Evolutionary conservation across 2,113 vertebrate species (phyloP).

Genomic region (Ceyx margarethae): DNA sequence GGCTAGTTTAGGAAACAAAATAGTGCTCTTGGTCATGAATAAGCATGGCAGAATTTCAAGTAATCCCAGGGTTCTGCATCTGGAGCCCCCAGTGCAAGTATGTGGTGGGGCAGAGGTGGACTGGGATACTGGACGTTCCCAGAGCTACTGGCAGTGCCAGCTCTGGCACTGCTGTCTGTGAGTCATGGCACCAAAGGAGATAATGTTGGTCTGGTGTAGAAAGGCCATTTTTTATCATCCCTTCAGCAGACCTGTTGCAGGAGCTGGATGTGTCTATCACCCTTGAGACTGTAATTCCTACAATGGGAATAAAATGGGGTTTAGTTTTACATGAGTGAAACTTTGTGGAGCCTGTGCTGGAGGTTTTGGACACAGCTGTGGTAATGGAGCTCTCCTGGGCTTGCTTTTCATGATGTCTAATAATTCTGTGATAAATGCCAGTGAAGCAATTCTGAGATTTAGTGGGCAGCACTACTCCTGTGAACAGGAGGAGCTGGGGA

Average conservation of each 20-base stretch:
- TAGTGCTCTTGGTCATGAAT: fast-evolving
- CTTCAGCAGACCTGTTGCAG: neutral
- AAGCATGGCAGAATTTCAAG: neutral
- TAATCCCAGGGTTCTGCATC: neutral
- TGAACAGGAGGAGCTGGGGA: neutral
- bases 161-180: neutral
- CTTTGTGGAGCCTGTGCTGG: neutral
- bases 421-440: neutral
- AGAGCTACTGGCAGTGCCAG: neutral
- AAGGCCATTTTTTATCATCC: neutral
- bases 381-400: neutral
- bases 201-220: neutral
- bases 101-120: neutral
- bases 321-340: neutral
- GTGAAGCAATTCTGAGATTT: neutral
- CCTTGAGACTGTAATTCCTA: neutral
- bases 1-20: neutral
- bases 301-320: neutral
- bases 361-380: neutral
- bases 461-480: neutral
- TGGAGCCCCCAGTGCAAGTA: fast-evolving
- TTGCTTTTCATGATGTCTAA: neutral
- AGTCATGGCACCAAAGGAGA: fast-evolving
- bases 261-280: fast-evolving
- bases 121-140: neutral